Base-by-base conservation (phyloP, 2,888 invertebrate species). In the Acrocera orbiculus region DNA sequence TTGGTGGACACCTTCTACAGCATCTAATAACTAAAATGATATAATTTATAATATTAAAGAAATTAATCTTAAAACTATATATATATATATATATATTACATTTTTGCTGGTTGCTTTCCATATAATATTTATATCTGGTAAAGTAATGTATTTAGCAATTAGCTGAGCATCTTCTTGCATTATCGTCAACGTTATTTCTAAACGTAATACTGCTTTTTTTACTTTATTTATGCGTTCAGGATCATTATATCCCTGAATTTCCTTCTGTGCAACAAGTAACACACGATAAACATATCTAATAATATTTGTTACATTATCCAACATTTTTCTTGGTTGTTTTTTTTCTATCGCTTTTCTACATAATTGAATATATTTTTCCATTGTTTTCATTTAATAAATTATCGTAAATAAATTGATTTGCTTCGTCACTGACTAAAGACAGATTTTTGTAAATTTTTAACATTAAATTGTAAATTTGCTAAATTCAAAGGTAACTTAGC, bases 201-300 rank as follows among this genome's bases (percentile, higher is more conserved):
- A 67, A 16, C 74, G 66, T 49, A 78, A 76, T 14, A 89, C 82
- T 0, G 95, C 86, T 10, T 69, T 65, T 49, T 77, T 77, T n/a
- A 99, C 73, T 33, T 83, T 73, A 15, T 79, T 75, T 8, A 89
- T 86, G 59, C 89, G 96, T 27, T 69, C 64, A 0, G 82, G 79
- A 65, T 99, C 98, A 55, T 98, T 96, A 1, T 90, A 92, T 62
- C 99, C 98, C 51, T 98, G 96, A 22, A 90, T 85, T 61, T 98
- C 98, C 47, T 89, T 82, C 46, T 93, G 90, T 32, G 93, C 95
- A 14, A 96, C 90, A 47, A 95, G 73, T 27, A 95, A 68, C 3
- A 98, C 93, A 31, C 96, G 74, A 63, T 96, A 95, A 4, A 93
- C 92, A 6, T 96, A 62, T 33, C 96, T 66, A 2, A 96, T 96